Percentiles rank a stretch among this genome's conserved stretches.
phyloP scores from a whole-genome alignment of 1,140 invertebrate genomes.

The Drosophila busckii region DNA sequence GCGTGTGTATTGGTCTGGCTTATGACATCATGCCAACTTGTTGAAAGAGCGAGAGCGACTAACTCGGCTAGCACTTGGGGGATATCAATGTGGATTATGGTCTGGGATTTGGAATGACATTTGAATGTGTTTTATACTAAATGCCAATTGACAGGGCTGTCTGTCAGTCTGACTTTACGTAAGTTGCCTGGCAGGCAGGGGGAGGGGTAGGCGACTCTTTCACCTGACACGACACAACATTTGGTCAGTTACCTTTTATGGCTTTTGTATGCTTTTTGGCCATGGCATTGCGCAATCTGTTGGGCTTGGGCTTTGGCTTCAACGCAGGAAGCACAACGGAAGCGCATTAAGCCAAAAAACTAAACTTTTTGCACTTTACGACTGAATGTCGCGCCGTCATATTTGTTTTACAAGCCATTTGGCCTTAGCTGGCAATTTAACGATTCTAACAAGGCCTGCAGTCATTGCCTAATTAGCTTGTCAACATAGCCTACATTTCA shows the following conservation, averaged over 20 bases:
- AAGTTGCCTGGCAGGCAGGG: not conserved
- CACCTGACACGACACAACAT: conserved; percentile 42
- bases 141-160: conserved; percentile 67
- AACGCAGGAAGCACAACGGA: conserved; percentile 38
- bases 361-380: conserved; percentile 43
- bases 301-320: conserved; percentile 14
- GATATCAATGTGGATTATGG: not conserved
- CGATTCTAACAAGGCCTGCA: conserved; percentile 3
- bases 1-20: conserved; percentile 15
- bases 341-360: conserved; percentile 29
- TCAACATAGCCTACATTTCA: too few relatives aligned
- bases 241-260: conserved; percentile 24
- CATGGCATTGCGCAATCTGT: conserved; percentile 40
- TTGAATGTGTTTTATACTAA: conserved; percentile 74
- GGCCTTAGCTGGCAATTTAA: conserved; percentile 54
- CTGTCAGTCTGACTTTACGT: conserved; percentile 53
- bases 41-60: conserved; percentile 9
- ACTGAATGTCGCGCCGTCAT: conserved; percentile 44
- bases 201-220: conserved; percentile 29
- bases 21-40: conserved; percentile 45
- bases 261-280: conserved; percentile 4
- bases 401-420: conserved; percentile 65
- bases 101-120: conserved; percentile 35
- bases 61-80: too few relatives aligned
- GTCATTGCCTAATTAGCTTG: conserved; percentile 9